Evolutionary conservation across 2,888 invertebrate species (phyloP), one percentile per base, ranked within the genome.

Genomic region (Epiblema foenella): DNA sequence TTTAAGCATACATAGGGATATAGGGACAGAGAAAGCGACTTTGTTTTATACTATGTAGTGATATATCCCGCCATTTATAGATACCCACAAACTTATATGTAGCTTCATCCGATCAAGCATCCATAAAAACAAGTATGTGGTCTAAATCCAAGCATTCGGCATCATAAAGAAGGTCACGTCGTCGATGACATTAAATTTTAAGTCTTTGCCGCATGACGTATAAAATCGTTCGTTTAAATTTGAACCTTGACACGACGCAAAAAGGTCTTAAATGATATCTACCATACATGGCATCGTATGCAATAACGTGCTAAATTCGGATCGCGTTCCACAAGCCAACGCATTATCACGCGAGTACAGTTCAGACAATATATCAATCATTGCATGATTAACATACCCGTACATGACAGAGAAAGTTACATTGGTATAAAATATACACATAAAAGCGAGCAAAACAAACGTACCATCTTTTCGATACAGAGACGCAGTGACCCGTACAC

Each of bases 341-440:
- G 10, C 51, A 42, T 62, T 64, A 64, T 64, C 51, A 17, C 68
- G 60, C 49, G 57, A 9, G 20, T 37, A 39, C 37, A 33, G 49
- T 5, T n/a, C 56, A 20, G 17, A 18, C 51, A 15, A 57, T 69
- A 69, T 51, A 69, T 69, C 64, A 69, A 69, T 64, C 64, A 63
- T 60, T 58, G 29, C 39, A 52, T 54, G 59, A 70, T 70, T 66
- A 70, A 65, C 70, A 59, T 65, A 65, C 70, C 52, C 29, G 59
- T 54, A 65, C 65, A 65, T 20, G 65, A 65, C 59, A 54, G 70
- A 65, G 65, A 65, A 70, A 70, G 65, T 51, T 8, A 33, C 9
- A 24, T 20, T 39, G 33, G 33, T 33, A 69, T 69, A 46, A 70
- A 70, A 59, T 65, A 59, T 18, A 20, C 4, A 15, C 1, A 42